Evolutionary conservation across 2,888 invertebrate genomes (phyloP).

Genomic region (Drosophila neonasuta): DNA sequence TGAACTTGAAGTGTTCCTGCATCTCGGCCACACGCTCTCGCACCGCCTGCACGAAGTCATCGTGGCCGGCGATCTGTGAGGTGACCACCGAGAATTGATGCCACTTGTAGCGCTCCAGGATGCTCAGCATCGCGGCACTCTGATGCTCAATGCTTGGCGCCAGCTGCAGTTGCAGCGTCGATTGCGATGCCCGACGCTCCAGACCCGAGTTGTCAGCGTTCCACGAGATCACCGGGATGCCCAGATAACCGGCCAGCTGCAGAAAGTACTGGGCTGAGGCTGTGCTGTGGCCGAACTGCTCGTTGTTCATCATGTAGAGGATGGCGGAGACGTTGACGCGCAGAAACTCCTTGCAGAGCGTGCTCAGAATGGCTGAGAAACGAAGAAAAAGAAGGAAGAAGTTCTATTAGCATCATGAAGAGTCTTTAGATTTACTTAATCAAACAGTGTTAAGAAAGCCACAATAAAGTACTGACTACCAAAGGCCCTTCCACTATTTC

Average conservation of each 20-base stretch:
- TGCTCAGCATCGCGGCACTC: slow-evolving; percentile 97
- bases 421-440: too few species aligned
- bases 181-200: slow-evolving; percentile 90
- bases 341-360: slow-evolving; percentile 94
- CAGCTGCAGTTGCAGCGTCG: slow-evolving; percentile 94
- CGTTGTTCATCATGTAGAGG: slow-evolving; percentile 97
- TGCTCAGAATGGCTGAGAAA: slow-evolving; percentile 89
- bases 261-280: slow-evolving; percentile 97
- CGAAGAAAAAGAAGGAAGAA: not conserved
- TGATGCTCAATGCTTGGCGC: slow-evolving; percentile 98
- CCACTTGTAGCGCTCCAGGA: slow-evolving; percentile 97
- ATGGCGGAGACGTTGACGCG: slow-evolving; percentile 95
- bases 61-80: slow-evolving; percentile 96
- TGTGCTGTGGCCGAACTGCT: slow-evolving; percentile 95
- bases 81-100: slow-evolving; percentile 97
- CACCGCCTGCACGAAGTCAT: slow-evolving; percentile 97
- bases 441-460: too few species aligned
- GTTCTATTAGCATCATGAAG: not conserved
- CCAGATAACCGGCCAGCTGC: slow-evolving; percentile 95
- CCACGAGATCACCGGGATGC: slow-evolving; percentile 98
- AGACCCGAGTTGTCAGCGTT: slow-evolving; percentile 98
- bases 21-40: slow-evolving; percentile 92
- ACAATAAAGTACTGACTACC: too few species aligned
- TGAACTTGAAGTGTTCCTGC: slow-evolving; percentile 91
- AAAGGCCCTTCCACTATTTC: too few species aligned